Evolutionary conservation across 1,140 invertebrate species (phyloP), one percentile per base, ranked within the genome.

Genomic region (Drosophila lacteicornis): DNA sequence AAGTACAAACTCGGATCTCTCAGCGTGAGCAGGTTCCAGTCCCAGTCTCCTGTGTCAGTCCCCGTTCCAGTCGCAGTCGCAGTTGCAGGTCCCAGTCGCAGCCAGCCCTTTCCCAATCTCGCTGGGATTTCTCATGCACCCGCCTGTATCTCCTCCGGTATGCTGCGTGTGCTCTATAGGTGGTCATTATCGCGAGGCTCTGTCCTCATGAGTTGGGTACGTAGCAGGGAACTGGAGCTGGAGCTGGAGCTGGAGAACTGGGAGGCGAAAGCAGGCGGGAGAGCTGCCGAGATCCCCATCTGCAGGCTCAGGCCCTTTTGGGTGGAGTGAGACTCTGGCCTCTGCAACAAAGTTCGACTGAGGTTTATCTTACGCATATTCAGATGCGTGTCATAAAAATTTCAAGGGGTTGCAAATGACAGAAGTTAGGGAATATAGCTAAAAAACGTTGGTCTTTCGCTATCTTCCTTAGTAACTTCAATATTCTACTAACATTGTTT

Each of bases 151-250:
- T 77, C 66, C 79, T 74, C 47, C 17, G 78, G 61, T 56, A 66
- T 79, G 67, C 77, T 79, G 81, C 71, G 75, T 81, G 82, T 80
- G 75, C 85, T 79, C 85, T 82, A 82, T 90, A 90, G 85, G 85
- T 90, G 85, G 85, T 90, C 85, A 90, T 90, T 90, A 90, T 85
- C 85, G 87, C 85, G 80, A 82, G 71, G 82, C 60, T 59, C 69
- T 60, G 65, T 77, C 75, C 55, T 55, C 58, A 74, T 83, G 60
- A 61, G 66, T 30, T 75, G 59, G 45, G 36, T 60, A 33, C 17
- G 47, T 46, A 50, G 67, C 33, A 40, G 67, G 61, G 47, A 43
- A 19, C 60, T 17, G 61, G 25, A 27, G 61, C 19, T 40, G 11
- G 12, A 8, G 19, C 11, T 7, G 45, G 45, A n/a, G 30, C 27